Conservation (phyloP, 92 coral and sea anemone genomes). For the Zoanthus sociatus region DNA sequence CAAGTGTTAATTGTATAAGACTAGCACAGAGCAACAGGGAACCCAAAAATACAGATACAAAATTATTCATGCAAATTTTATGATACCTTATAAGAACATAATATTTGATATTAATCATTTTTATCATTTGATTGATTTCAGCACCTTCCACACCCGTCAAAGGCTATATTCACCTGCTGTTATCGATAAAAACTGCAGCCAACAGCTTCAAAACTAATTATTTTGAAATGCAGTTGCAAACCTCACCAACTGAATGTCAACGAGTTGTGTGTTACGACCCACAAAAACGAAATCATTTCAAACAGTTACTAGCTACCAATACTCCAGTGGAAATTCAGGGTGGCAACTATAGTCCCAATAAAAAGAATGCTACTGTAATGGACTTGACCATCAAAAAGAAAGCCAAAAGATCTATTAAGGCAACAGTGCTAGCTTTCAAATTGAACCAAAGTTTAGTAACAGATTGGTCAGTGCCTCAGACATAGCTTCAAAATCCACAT, state of each 20-base stretch:
- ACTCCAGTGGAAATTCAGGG: constrained; percentile 9
- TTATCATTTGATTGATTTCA: constrained; percentile 1
- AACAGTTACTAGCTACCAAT: constrained; percentile 4
- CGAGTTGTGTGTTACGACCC: constrained; percentile 46
- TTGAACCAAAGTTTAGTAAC: constrained; percentile 1
- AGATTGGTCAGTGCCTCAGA: not conserved
- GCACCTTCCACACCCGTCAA: constrained; percentile 1
- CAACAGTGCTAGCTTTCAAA: constrained; percentile 27
- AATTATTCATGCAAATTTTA: too few relatives aligned
- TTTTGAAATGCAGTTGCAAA: constrained; percentile 1
- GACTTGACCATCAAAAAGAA: constrained; percentile 46
- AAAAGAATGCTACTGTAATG: constrained; percentile 34
- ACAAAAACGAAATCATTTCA: constrained; percentile 7
- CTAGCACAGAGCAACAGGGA: constrained; percentile 2
- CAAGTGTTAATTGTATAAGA: not conserved
- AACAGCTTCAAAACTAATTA: constrained; percentile 3
- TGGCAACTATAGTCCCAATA: constrained; percentile 31
- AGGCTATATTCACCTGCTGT: constrained; percentile 4
- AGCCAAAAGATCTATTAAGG: constrained; percentile 14
- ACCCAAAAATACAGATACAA: not conserved
- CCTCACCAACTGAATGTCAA: not conserved
- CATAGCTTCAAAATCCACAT: constrained; percentile 21
- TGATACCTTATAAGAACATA: constrained; percentile 1
- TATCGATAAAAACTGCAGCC: constrained; percentile 1
- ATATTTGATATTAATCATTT: not conserved